Evolutionary conservation across 1,140 invertebrate genomes (phyloP), one percentile per base, ranked within the genome.

Genomic region (Leptonema lineaticorne): DNA sequence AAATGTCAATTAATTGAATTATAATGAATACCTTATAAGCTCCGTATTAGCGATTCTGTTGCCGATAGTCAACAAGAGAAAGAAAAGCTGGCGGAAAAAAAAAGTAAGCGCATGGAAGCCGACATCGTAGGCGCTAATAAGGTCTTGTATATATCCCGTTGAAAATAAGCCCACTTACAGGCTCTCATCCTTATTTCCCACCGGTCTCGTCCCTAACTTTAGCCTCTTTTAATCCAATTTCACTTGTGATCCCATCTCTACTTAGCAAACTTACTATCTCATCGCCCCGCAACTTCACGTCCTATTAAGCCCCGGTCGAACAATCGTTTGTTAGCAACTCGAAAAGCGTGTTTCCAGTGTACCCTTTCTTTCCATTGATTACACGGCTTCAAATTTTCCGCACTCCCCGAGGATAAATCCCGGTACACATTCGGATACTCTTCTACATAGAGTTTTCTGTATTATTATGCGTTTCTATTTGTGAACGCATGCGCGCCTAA

Each of bases 141-240:
- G 57, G 57, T 11, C 57, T 27, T 41, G 50, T 53, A 41, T 14
- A 24, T 16, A 29, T 22, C 41, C 33, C 14, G 45, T 24, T 41
- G 63, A 28, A 64, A 64, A 64, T 48, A 64, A 64, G 45, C 63
- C 63, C 57, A 59, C 57, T 64, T 53, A 27, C 28, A 67, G 45
- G 65, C 65, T 59, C 53, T 67, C 57, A 30, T 60, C 67, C 57
- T 68, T 63, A 68, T 68, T 68, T 68, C 67, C 67, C 67, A 62
- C 57, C 67, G 67, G 67, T 41, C 58, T 53, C 67, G 65, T 45
- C 57, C 41, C 67, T 68, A 62, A 62, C 67, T 68, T 62, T 26
- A 41, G 57, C 57, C 58, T 62, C 46, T 62, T 68, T 60, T 68
- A 68, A 68, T 68, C 67, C 67, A 68, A 68, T 68, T 62, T 62